A percentile compares a stretch with the other conserved stretches of the same genome.
These are phyloP conservation scores for Scrobipalpa atriplicella DNA, from an alignment of 2,888 invertebrate genomes.

Conservation along the genomic window DNA sequence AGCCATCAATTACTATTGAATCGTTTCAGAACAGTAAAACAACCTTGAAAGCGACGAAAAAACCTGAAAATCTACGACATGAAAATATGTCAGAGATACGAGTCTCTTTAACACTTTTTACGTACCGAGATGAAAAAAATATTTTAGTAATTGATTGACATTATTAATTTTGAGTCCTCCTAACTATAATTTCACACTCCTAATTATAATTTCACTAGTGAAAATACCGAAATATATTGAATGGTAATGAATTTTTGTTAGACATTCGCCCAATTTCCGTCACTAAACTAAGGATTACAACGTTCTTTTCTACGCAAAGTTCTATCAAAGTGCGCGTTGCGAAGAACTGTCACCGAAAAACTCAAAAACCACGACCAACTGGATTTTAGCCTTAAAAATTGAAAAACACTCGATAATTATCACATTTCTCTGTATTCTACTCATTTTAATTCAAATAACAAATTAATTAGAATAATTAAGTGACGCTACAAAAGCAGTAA, in stretches of 20 bases:
- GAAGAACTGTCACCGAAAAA: neutral
- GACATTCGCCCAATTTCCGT: slow-evolving; percentile 39
- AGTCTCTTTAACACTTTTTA: slow-evolving; percentile 44
- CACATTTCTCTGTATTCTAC: neutral
- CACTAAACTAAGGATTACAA: slow-evolving; percentile 32
- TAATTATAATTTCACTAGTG: slow-evolving; percentile 26
- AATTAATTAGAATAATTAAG: neutral
- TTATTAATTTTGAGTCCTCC: slow-evolving; percentile 42
- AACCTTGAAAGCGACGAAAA: slow-evolving; percentile 71
- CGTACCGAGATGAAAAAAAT: slow-evolving; percentile 52
- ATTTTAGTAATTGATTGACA: slow-evolving; percentile 41
- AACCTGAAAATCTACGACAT: slow-evolving; percentile 52
- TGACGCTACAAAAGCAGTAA: neutral
- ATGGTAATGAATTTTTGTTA: slow-evolving; percentile 30
- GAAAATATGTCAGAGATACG: slow-evolving; percentile 44
- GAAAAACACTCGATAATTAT: neutral
- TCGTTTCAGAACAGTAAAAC: slow-evolving; percentile 56
- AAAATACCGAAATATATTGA: slow-evolving; percentile 28
- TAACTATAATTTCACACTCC: slow-evolving; percentile 28
- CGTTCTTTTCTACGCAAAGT: slow-evolving; percentile 52
- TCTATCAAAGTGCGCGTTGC: slow-evolving; percentile 28
- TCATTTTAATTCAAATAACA: neutral
- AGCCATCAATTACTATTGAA: slow-evolving; percentile 59
- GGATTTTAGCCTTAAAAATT: neutral
- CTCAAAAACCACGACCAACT: slow-evolving; percentile 11